Evolutionary conservation across 2,888 invertebrate genomes (phyloP), one percentile per base, ranked within the genome.

Genomic region (Myathropa florea): DNA sequence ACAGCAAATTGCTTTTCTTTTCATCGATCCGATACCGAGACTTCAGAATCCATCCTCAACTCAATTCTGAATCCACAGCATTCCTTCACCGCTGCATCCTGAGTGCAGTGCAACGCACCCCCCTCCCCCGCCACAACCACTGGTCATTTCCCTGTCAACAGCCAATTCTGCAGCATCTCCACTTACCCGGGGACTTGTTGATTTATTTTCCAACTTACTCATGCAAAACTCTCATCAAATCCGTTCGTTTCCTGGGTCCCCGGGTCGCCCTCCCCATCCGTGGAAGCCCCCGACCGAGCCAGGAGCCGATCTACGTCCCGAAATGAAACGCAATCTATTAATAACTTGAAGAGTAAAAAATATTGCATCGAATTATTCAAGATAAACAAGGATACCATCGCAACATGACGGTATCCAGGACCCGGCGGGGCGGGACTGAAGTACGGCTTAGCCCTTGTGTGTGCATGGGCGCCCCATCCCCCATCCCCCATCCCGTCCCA

Each of bases 321-420:
- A 33, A 67, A 46, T 28, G 67, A 76, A 65, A 65, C 14, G 73
- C 72, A 59, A 73, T 80, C 72, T 72, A 80, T 80, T 80, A 80
- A 80, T 80, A 80, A 80, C 65, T 67, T 36, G 33, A 79, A 39
- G 53, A 67, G 67, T 60, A 79, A 79, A 80, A 79, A 80, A 80
- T 80, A 80, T 80, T 53, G 67, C 55, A 65, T 53, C 26, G 39
- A 67, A 79, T 72, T 79, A 70, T 67, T 80, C 80, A 72, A 67
- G 72, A 73, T 72, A 73, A 60, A 72, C 67, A 67, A 61, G 72
- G 80, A 67, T 67, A 28, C 65, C 67, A 67, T 80, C 53, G 61
- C 30, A 77, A 55, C 30, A 55, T 55, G 46, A n/a, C 21, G 3
- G 28, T 59, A 26, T 14, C 12, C 12, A n/a, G 28, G 23, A 7